Base-by-base conservation (phyloP, 2,888 invertebrate species). In the Tanytarsus gracilentus region DNA sequence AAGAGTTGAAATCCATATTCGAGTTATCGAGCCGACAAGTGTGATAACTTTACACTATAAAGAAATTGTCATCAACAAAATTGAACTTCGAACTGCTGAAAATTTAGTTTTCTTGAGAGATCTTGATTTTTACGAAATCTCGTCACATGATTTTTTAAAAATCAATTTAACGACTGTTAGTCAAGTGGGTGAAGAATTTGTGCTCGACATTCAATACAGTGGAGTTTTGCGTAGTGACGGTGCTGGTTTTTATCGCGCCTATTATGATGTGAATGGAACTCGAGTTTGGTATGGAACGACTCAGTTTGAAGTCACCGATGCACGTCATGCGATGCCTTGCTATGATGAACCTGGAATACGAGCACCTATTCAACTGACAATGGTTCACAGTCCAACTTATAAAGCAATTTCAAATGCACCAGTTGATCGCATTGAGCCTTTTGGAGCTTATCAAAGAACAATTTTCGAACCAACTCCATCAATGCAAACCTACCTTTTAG, bases 401-500 rank as follows among this genome's bases (percentile, higher is more conserved):
- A 14, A 6, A 1, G 68, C 66, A 1, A 52, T 71, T 14, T 69
- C 70, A 0, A 72, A 72, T 56, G 69, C 63, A 18, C 33, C 21
- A 36, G 40, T 55, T 7, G 14, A 14, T 3, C 16, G 27, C 9
- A 11, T 25, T 8, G 1, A n/a, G 27, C 14, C 8, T 1, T 7
- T 51, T 8, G 9, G 9, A 3, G 33, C 33, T 23, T 30, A 36
- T 21, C 21, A 21, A 1, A 36, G 21, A 4, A 53, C 53, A 36
- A 53, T 36, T 23, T 53, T 53, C 21, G 21, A 33, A 1, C 16
- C 18, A n/a, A 78, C 79, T 0, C 66, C 75, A 0, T 69, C 76
- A 25, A 86, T 86, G 86, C 83, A 85, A 2, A 76, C 85, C 0
- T 89, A 89, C 66, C 75, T 88, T 3, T 73, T 86, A 4, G 88